phyloP scores from a whole-genome alignment of 2,888 invertebrate genomes.

The Dolomedes plantarius region DNA sequence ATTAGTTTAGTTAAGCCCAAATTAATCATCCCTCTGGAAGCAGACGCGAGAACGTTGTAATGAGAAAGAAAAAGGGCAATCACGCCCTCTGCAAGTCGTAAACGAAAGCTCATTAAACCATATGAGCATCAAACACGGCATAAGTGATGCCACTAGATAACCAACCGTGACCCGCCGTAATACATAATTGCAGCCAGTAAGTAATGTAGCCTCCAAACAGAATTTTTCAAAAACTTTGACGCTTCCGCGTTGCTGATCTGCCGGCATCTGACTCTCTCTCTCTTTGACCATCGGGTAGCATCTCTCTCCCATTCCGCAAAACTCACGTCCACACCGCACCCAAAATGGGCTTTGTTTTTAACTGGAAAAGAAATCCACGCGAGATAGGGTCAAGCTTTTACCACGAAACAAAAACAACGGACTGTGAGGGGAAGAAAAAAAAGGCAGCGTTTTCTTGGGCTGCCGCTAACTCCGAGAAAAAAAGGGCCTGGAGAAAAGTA shows the following conservation, averaged over 20 bases:
- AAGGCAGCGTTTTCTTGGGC: background rate
- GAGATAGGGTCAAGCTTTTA: conserved; percentile 30
- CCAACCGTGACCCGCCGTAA: background rate
- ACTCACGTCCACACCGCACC: background rate
- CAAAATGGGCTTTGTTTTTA: conserved; percentile 1
- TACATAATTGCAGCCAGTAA: background rate
- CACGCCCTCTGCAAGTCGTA: too few relatives aligned
- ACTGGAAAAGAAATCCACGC: background rate
- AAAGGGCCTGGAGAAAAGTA: conserved; percentile 33
- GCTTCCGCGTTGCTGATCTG: conserved; percentile 4
- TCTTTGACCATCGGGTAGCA: background rate
- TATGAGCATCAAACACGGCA: too few relatives aligned
- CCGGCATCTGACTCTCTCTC: background rate
- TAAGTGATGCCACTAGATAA: background rate
- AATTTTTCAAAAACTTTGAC: background rate
- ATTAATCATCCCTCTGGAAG: too few relatives aligned
- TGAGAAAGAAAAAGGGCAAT: too few relatives aligned
- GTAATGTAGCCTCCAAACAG: background rate
- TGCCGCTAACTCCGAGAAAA: background rate
- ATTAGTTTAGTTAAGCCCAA: too few relatives aligned
- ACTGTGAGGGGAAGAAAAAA: background rate
- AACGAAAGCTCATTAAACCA: too few relatives aligned
- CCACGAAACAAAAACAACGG: conserved; percentile 10
- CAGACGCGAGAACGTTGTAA: too few relatives aligned
- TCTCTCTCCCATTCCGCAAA: background rate